Base-by-base conservation (phyloP, 2,113 vertebrate genomes). In the Carassius carassius region DNA sequence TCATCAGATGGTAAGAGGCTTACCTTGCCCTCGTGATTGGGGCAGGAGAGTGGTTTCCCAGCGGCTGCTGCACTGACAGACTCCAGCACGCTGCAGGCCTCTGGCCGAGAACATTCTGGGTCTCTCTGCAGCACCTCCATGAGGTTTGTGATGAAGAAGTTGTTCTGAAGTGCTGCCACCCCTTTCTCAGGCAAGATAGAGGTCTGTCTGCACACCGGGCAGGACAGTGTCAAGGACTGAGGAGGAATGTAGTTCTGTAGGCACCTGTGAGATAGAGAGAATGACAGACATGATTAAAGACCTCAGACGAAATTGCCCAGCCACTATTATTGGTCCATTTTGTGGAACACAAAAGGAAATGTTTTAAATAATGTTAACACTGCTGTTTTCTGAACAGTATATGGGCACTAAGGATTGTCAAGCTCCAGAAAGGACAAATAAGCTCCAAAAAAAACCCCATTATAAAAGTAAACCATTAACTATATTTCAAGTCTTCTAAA, bases 61-160 rank as follows among this genome's bases (percentile, higher is more conserved):
- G 96, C 94, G 77, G 92, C 95, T 0, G 95, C 95, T 5, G 96
- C 95, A 0, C 95, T 95, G 87, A 96, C 95, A 0, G 96, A 96
- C 86, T 96, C 95, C 85, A 94, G 88, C 79, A 94, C 91, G 17
- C 96, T 94, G 91, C 94, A 94, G 82, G 95, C 92, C 84, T 96
- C 95, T 0, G 94, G 94, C 32, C 93, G 92, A 0, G 94, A 93
- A 70, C 93, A 95, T 89, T 95, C 94, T 0, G 96, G 94, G 86
- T 96, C 94, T 60, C 96, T 93, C 88, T 98, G 96, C 81, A 98
- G 96, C 9, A 97, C 97, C 93, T 99, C 97, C 97, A 99, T 98
- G 67, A 98, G 96, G 94, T 97, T 98, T 87, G 96, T 97, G 94
- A 99, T 98, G 93, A 99, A 99, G 92, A 98, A 98, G 92, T 98